A percentile compares a stretch with the other conserved stretches of the same genome.
These are phyloP conservation scores for Aulostomus chinensis DNA, from an alignment of 2,797 vertebrate species.

Conservation along the genomic window DNA sequence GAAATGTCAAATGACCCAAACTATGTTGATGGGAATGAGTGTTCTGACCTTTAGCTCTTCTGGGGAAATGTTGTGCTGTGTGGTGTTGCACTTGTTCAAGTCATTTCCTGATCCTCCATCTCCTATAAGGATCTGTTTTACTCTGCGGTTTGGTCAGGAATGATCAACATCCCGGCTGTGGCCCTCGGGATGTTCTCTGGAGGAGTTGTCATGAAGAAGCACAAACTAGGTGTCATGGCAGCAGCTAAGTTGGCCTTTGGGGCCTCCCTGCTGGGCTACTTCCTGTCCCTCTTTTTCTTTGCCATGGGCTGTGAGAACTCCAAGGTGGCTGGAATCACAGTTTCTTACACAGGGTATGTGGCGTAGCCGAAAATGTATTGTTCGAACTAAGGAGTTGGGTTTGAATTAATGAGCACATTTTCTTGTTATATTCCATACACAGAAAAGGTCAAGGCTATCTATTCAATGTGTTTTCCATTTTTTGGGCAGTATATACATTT, in stretches of 20 bases:
- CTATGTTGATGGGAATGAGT: conserved; percentile 39
- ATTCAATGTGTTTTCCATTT: too few species aligned
- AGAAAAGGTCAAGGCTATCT: too few species aligned
- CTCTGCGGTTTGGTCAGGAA: conserved; percentile 73
- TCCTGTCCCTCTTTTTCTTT: conserved; percentile 87
- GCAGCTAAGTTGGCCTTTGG: conserved; percentile 88
- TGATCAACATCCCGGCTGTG: conserved; percentile 95
- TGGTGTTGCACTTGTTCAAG: background rate
- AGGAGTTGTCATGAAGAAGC: conserved; percentile 91
- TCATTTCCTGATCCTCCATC: conserved; percentile 12
- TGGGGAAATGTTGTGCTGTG: too few species aligned
- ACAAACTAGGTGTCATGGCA: conserved; percentile 83
- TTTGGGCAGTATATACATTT: conserved; percentile 40
- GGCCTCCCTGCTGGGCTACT: conserved; percentile 88
- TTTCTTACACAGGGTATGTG: conserved; percentile 86
- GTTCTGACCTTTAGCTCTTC: conserved; percentile 32
- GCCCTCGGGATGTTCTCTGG: conserved; percentile 94
- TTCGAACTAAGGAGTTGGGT: background rate
- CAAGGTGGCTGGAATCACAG: conserved; percentile 87
- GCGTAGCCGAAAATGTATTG: background rate
- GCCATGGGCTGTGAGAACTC: conserved; percentile 89
- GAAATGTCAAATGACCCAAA: conserved; percentile 45
- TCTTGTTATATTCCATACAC: conserved; percentile 13
- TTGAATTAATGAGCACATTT: background rate
- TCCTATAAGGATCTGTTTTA: conserved; percentile 16